Base-by-base conservation (phyloP, 2,888 invertebrate genomes). In the Spicauda simplicius region DNA sequence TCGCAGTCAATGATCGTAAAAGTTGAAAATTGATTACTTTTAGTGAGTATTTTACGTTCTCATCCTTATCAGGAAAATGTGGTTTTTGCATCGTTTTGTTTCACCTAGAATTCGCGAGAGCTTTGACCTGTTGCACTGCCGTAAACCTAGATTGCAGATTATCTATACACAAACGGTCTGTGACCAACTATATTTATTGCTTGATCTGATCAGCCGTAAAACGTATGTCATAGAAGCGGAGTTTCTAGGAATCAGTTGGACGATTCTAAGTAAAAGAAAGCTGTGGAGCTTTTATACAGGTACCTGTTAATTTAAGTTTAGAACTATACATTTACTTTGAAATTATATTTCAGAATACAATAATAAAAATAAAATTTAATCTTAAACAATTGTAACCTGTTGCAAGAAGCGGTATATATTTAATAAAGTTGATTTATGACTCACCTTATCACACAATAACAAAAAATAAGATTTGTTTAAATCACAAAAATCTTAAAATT, bases 71-170 rank as follows among this genome's bases (percentile, higher is more conserved):
- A 48, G 16, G 48, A 48, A 48, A 48, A 48, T n/a, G 48, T 48
- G 48, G 48, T 48, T 48, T n/a, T 58, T 52, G 60, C 18, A 52
- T 37, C 16, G 60, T 61, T 59, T 41, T 53, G 59, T 54, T 65
- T 54, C 59, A 48, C 48, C 59, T 66, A 59, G 48, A 66, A 66
- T 67, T 61, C 18, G 56, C 60, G 48, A 66, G 70, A 72, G 71
- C 74, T 75, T 73, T 74, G 71, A 74, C 74, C 71, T 69, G 71
- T 69, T 66, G 70, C 70, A 71, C 65, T 61, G 72, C 66, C 64
- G 69, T 74, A 70, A 72, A 70, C 71, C 74, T 74, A 72, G 71
- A 75, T 72, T 65, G 56, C 11, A 16, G 61, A 61, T 72, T 73
- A 71, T 74, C 73, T 73, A 45, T 56, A 69, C 68, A 68, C 68